Conservation (phyloP, 2,113 vertebrate species). For the Hemibagrus wyckioides region DNA sequence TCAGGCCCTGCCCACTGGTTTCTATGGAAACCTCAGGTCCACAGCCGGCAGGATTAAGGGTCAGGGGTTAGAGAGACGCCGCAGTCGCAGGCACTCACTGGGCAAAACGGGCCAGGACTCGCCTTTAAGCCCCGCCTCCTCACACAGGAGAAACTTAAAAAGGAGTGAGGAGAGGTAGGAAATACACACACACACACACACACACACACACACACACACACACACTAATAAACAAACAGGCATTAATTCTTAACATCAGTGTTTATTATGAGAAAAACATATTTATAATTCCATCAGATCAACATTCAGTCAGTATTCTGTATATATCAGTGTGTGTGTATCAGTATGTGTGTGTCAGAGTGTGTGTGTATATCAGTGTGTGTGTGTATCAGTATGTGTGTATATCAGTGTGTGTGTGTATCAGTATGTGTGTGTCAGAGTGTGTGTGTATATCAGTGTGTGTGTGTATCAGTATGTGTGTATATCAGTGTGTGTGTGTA, state of each 20-base stretch:
- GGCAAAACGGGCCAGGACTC: conserved; percentile 76
- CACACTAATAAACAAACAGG: neutral
- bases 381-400: too few species aligned
- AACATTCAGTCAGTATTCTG: too few species aligned
- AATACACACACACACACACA: neutral
- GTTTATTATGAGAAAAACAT: neutral
- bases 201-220: conserved; percentile 12
- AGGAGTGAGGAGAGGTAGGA: conserved; percentile 84
- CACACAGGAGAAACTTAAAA: conserved; percentile 60
- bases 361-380: too few species aligned
- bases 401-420: too few species aligned
- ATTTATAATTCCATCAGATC: neutral
- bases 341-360: too few species aligned
- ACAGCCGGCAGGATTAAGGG: conserved; percentile 70
- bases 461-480: too few species aligned
- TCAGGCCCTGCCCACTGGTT: conserved; percentile 72
- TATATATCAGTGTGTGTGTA: too few species aligned
- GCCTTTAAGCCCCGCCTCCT: conserved; percentile 72
- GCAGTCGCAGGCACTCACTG: conserved; percentile 87
- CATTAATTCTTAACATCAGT: neutral
- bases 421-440: too few species aligned
- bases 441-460: too few species aligned
- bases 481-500: too few species aligned
- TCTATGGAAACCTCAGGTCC: conserved; percentile 78
- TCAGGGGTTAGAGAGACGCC: conserved; percentile 82